Evolutionary conservation across 37 sponge, comb jelly and placozoan species (phyloP).

Genomic region (Axinella damicornis): DNA sequence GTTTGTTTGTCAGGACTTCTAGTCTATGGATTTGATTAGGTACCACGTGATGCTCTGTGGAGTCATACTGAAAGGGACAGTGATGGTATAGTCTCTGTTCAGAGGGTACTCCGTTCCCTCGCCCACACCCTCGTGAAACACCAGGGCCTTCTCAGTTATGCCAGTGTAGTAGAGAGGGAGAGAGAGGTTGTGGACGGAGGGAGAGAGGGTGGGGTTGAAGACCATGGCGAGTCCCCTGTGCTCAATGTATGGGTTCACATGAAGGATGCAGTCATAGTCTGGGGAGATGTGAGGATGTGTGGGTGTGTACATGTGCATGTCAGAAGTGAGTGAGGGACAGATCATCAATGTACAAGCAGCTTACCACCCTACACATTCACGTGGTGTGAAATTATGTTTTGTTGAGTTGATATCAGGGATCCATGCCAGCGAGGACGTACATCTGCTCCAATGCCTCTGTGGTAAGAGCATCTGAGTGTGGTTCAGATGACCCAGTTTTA

Average conservation of each 20-base stretch:
- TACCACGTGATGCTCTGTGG: slow-evolving; percentile 51
- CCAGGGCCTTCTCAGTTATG: slow-evolving; percentile 32
- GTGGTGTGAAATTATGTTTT: too few relatives aligned
- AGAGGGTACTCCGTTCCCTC: slow-evolving; percentile 15
- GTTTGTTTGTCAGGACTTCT: too few relatives aligned
- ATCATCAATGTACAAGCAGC: not conserved
- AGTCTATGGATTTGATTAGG: slow-evolving; percentile 23
- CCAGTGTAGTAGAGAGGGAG: slow-evolving; percentile 80
- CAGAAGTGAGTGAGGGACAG: too few relatives aligned
- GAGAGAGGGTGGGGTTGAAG: slow-evolving; percentile 54
- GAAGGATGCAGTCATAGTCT: slow-evolving; percentile 64
- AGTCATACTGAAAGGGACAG: slow-evolving; percentile 11
- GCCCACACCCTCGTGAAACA: slow-evolving; percentile 24
- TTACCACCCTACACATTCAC: not conserved
- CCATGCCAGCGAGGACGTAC: too few relatives aligned
- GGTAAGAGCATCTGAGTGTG: too few relatives aligned
- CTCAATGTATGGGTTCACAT: slow-evolving; percentile 61
- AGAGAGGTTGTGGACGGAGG: slow-evolving; percentile 18
- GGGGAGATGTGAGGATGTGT: not conserved
- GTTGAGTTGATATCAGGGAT: too few relatives aligned
- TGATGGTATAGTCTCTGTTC: slow-evolving; percentile 32
- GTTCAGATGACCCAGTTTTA: too few relatives aligned
- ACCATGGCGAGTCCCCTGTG: slow-evolving; percentile 66
- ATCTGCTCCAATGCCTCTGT: too few relatives aligned
- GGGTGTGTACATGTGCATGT: too few relatives aligned